Percentiles rank a stretch among this genome's conserved stretches.
phyloP scores from a whole-genome alignment of 1,140 invertebrate species.

The Macrobrachium nipponense region DNA sequence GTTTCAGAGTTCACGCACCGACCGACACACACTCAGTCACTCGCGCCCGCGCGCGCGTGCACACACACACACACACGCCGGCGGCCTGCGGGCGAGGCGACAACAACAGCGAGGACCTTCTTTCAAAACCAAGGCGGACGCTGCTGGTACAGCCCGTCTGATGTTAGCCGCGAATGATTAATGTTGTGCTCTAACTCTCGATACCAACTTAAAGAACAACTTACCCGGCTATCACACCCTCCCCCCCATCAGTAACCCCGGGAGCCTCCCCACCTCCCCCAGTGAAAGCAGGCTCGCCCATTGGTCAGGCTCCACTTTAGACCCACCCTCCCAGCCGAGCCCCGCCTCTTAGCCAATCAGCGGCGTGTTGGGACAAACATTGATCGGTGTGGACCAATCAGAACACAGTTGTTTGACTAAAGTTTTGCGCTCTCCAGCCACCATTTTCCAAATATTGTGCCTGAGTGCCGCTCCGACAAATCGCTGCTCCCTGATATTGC shows the following conservation, averaged over 20 bases:
- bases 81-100: not conserved
- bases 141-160: constrained; percentile 15
- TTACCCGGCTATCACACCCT: constrained; percentile 7
- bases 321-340: constrained; percentile 26
- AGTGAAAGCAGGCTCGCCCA: constrained; percentile 1
- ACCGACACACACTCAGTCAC: not conserved
- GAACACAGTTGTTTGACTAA: constrained; percentile 62
- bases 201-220: constrained; percentile 49
- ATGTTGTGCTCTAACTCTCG: constrained; percentile 39
- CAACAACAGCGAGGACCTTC: too few relatives aligned
- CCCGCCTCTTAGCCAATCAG: constrained; percentile 53
- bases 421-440: constrained; percentile 62
- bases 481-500: constrained; percentile 58
- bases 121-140: not conserved
- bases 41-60: not conserved
- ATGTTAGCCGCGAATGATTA: constrained; percentile 19
- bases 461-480: constrained; percentile 30
- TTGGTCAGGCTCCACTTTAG: not conserved
- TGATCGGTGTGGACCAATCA: constrained; percentile 63
- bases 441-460: constrained; percentile 62
- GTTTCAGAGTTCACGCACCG: not conserved
- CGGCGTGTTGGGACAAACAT: constrained; percentile 58
- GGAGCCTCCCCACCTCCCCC: constrained; percentile 20
- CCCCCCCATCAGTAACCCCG: not conserved
- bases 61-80: too few relatives aligned